These are phyloP conservation scores for Oncopeltus fasciatus DNA, from an alignment of 1,140 invertebrate genomes.

Conservation along the genomic window DNA sequence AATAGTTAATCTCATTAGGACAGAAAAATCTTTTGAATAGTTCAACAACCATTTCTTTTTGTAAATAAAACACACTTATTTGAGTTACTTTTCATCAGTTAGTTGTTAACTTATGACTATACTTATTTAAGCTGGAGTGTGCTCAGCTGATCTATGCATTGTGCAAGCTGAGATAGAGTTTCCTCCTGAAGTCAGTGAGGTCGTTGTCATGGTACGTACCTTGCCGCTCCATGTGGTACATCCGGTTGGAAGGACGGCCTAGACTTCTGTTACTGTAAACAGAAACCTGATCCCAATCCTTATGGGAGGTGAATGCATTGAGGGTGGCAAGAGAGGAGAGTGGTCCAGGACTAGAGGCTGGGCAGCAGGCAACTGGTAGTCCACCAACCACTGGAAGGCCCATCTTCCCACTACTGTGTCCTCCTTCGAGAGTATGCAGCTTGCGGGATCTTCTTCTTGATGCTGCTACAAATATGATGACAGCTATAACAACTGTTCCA, in stretches of 20 bases:
- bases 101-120: no score
- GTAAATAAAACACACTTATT: no score
- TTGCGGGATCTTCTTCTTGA: slow-evolving; percentile 48
- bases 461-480: slow-evolving; percentile 73
- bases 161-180: slow-evolving; percentile 15
- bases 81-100: no score
- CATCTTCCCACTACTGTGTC: slow-evolving; percentile 37
- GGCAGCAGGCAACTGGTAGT: slow-evolving; percentile 57
- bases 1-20: no score
- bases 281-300: slow-evolving; percentile 87
- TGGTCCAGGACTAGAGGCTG: slow-evolving; percentile 56
- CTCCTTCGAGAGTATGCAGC: slow-evolving; percentile 51
- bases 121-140: no score
- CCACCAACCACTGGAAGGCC: slow-evolving; percentile 52
- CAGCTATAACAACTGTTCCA: slow-evolving; percentile 76
- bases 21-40: no score
- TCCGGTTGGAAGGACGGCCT: slow-evolving; percentile 55
- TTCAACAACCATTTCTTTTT: no score
- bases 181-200: slow-evolving; percentile 7
- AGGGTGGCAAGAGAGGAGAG: slow-evolving; percentile 63
- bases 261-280: slow-evolving; percentile 80
- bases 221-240: slow-evolving; percentile 59
- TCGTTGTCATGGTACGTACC: slow-evolving; percentile 25
- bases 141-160: slow-evolving; percentile 8
- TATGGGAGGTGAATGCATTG: slow-evolving; percentile 65